phyloP scores from a whole-genome alignment of 2,113 vertebrate genomes.

The Pterocles burchelli region DNA sequence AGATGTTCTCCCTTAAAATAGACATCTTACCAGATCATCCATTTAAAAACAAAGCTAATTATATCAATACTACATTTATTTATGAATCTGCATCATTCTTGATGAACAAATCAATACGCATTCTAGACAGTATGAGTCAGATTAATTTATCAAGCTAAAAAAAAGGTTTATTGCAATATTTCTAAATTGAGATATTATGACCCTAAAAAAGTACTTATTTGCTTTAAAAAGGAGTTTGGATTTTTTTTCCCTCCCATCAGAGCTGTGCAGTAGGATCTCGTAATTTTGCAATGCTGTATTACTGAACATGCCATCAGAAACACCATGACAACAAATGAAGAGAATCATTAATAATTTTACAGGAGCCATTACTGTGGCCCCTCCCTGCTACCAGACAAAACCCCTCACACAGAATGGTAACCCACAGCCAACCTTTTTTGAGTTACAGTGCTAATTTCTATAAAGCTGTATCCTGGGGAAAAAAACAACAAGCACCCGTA shows the following conservation, averaged over 20 bases:
- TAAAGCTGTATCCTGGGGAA: neutral
- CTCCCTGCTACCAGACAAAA: too few species aligned
- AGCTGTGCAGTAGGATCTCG: rapidly evolving
- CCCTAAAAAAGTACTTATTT: neutral
- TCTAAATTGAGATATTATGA: neutral
- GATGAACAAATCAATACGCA: neutral
- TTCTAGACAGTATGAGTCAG: neutral
- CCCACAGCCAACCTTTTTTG: neutral
- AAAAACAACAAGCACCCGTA: neutral
- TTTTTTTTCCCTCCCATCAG: rapidly evolving
- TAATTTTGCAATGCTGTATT: neutral
- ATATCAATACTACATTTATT: neutral
- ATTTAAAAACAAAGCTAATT: neutral
- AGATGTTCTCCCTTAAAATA: neutral
- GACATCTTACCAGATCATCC: neutral
- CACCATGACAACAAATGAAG: neutral
- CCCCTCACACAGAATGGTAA: too few species aligned
- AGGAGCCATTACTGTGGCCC: too few species aligned
- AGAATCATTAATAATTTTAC: neutral
- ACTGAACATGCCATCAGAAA: neutral
- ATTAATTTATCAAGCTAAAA: neutral
- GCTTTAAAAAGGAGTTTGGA: neutral
- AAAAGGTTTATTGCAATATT: neutral
- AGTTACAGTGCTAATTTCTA: neutral
- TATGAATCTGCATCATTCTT: neutral